Percentiles rank a stretch among this genome's conserved stretches.
Evolutionary conservation across 2,888 invertebrate species (phyloP).

Genomic region (Thereva unica): DNA sequence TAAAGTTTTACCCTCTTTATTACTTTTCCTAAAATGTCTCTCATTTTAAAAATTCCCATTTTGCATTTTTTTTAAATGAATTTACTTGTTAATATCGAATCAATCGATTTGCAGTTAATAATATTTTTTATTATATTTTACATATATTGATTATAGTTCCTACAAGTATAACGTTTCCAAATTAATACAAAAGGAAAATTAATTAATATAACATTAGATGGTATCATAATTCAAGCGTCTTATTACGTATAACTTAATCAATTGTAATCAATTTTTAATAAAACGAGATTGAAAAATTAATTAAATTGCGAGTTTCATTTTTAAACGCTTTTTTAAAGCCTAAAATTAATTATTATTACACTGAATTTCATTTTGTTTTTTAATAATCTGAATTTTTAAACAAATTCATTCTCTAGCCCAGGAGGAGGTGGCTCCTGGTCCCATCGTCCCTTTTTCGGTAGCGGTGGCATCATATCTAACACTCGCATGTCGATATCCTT

Average conservation of each 20-base stretch:
- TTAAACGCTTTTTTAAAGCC: slow-evolving; percentile 25
- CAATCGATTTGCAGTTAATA: too few species aligned
- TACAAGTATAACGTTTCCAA: too few species aligned
- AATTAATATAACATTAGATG: too few species aligned
- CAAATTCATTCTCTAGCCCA: slow-evolving; percentile 47
- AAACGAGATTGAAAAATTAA: slow-evolving; percentile 17
- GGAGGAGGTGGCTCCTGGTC: slow-evolving; percentile 48
- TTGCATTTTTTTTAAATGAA: too few species aligned
- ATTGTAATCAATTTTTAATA: slow-evolving; percentile 12
- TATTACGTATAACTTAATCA: not conserved
- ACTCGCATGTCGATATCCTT: slow-evolving; percentile 31
- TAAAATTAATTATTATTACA: slow-evolving; percentile 12
- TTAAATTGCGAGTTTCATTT: slow-evolving; percentile 16
- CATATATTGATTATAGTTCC: too few species aligned
- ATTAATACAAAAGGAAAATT: too few species aligned
- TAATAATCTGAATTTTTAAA: slow-evolving; percentile 10
- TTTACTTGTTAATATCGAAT: too few species aligned
- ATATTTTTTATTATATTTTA: too few species aligned
- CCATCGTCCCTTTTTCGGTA: slow-evolving; percentile 45
- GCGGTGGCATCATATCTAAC: slow-evolving; percentile 34
- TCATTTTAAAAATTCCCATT: too few species aligned
- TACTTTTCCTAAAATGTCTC: too few species aligned
- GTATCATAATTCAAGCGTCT: too few species aligned
- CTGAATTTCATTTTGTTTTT: not conserved
- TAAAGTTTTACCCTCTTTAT: too few species aligned